Base-by-base conservation (phyloP, 2,113 vertebrate species). In the Myotis lucifugus region DNA sequence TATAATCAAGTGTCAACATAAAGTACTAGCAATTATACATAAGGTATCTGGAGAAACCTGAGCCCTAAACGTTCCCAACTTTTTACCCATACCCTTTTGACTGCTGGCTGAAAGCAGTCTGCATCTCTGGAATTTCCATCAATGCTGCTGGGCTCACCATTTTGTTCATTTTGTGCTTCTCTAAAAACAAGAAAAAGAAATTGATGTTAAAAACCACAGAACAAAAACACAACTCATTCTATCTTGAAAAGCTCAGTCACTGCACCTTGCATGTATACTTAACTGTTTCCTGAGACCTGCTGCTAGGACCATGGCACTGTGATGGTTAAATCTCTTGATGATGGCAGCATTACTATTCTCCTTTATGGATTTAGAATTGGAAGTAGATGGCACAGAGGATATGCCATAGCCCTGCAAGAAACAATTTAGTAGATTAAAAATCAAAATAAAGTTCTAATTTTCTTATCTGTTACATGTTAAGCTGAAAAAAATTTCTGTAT, bases 241-340 rank as follows among this genome's bases (percentile, higher is more conserved):
- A 52, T 52, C 29, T 14, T 50, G 7, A 90, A 64, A 83, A 93
- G 32, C 40, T 17, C 32, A 56, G 69, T 7, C 14, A 73, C 2
- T 46, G 25, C 40, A 67, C 69, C 8, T 76, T 42, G 70, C 0
- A 19, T 70, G 50, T 72, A 95, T 90, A 97, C 98, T 98, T 98
- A 97, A 99, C 99, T 99, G 98, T 97, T 99, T 99, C 96, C 99
- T 98, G 96, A 99, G 99, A 73, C 99, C 99, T 81, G 99, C 99
- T 95, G 99, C 99, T 97, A 99, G 98, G 96, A 99, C 99, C 99
- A 99, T 99, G 98, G 99, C 99, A 98, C 99, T 99, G 92, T 99
- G 99, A 98, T 99, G 99, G 98, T 99, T 99, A 98, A 99, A 99
- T 79, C 99, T 98, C 97, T 99, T 99, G 96, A 99, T 99, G 95